phyloP scores from a whole-genome alignment of 2,113 vertebrate genomes.

The Indri indri region DNA sequence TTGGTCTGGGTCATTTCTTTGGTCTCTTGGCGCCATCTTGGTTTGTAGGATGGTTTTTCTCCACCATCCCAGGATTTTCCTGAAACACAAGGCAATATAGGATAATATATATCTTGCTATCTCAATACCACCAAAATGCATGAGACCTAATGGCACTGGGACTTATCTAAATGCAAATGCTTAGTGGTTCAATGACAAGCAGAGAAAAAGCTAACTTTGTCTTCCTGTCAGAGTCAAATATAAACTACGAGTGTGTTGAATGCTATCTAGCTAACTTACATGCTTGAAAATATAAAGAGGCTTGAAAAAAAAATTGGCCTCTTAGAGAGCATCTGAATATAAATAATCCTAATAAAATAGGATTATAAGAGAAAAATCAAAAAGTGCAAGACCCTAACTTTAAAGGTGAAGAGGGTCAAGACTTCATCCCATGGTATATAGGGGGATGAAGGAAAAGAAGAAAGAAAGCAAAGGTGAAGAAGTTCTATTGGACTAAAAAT shows the following conservation, averaged over 20 bases:
- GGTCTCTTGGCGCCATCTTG: too few species aligned
- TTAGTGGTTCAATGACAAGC: background rate
- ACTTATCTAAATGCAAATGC: too few species aligned
- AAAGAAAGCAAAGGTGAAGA: background rate
- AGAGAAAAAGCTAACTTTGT: background rate
- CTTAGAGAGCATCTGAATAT: background rate
- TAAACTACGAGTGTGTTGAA: background rate
- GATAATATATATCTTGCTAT: background rate
- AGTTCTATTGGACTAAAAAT: background rate
- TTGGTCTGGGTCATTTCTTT: too few species aligned
- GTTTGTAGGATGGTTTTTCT: too few species aligned
- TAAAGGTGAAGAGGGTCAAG: background rate
- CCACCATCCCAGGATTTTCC: too few species aligned
- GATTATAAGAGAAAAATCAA: background rate
- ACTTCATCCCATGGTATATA: background rate
- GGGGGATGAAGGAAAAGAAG: background rate
- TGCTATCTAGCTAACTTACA: background rate
- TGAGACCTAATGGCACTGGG: background rate
- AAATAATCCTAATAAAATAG: conserved; percentile 18
- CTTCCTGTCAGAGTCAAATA: background rate
- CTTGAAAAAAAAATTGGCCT: background rate
- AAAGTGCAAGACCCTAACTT: background rate
- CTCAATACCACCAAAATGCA: conserved; percentile 17
- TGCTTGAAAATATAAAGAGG: background rate
- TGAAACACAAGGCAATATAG: too few species aligned